Conservation (phyloP, 1,140 invertebrate species). For the Drosophila hydei region DNA sequence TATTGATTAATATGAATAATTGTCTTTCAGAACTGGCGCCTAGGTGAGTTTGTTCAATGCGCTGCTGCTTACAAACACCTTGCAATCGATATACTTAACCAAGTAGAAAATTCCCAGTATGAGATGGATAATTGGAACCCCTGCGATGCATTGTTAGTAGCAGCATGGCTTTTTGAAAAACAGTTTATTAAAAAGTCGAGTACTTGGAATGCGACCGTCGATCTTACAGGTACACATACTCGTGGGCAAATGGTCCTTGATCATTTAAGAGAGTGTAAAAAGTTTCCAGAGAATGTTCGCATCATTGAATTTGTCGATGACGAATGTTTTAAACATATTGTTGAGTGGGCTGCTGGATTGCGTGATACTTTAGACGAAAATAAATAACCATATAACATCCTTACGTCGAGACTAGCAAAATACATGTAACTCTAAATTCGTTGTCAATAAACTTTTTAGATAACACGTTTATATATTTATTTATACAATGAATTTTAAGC, state of each 20-base stretch:
- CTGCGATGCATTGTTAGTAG: slow-evolving; percentile 86
- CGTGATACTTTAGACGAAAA: slow-evolving; percentile 7
- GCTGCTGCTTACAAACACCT: slow-evolving; percentile 37
- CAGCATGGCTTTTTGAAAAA: slow-evolving; percentile 84
- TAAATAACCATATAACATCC: neutral
- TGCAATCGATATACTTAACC: slow-evolving; percentile 85
- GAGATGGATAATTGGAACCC: slow-evolving; percentile 83
- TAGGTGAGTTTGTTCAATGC: slow-evolving; percentile 56
- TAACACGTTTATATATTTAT: too few relatives aligned
- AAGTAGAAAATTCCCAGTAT: slow-evolving; percentile 84
- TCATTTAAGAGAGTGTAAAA: slow-evolving; percentile 84
- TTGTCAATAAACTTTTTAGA: too few relatives aligned
- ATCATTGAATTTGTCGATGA: slow-evolving; percentile 85
- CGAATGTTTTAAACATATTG: slow-evolving; percentile 84
- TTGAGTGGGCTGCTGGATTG: slow-evolving; percentile 65
- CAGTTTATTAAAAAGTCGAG: slow-evolving; percentile 69
- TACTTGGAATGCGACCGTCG: slow-evolving; percentile 85
- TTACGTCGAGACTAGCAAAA: too few relatives aligned
- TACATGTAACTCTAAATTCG: too few relatives aligned
- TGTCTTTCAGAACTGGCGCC: slow-evolving; percentile 85
- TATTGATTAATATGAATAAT: neutral
- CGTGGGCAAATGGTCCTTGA: slow-evolving; percentile 87
- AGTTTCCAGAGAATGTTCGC: slow-evolving; percentile 84
- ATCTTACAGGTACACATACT: slow-evolving; percentile 85
- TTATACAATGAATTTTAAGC: too few relatives aligned